These are phyloP conservation scores for Scaptomyza reducta DNA, from an alignment of 2,888 invertebrate species.

Conservation along the genomic window DNA sequence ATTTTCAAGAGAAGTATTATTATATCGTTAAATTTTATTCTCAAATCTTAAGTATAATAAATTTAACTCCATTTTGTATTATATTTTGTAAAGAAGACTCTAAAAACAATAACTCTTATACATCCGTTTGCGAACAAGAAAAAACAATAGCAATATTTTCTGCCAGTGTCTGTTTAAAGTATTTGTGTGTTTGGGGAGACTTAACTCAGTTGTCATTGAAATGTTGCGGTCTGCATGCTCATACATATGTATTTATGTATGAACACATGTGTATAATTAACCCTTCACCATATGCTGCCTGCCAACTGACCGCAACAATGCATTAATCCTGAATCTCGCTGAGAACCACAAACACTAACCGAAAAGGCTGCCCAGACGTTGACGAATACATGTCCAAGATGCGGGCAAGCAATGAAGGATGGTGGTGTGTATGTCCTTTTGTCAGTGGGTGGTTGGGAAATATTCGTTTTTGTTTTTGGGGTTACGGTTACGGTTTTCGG, in stretches of 20 bases:
- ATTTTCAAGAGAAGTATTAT: too few relatives aligned
- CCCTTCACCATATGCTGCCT: constrained; percentile 57
- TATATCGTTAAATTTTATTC: too few relatives aligned
- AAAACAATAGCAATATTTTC: neutral
- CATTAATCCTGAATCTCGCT: constrained; percentile 59
- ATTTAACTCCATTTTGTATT: too few relatives aligned
- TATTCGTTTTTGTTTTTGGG: constrained; percentile 44
- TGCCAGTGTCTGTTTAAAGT: neutral
- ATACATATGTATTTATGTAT: constrained; percentile 15
- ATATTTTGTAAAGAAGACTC: too few relatives aligned
- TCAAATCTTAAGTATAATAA: too few relatives aligned
- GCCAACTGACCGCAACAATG: constrained; percentile 62
- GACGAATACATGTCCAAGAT: constrained; percentile 40
- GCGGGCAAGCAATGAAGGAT: neutral
- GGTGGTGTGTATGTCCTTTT: too few relatives aligned
- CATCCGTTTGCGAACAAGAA: too few relatives aligned
- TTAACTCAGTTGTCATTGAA: constrained; percentile 60
- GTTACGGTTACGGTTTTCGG: constrained; percentile 33
- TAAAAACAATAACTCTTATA: too few relatives aligned
- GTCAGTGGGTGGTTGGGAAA: neutral
- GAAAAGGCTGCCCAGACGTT: constrained; percentile 23
- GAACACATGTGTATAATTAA: constrained; percentile 58
- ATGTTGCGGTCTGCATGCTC: constrained; percentile 54
- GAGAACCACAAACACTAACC: constrained; percentile 10
- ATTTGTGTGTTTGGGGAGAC: constrained; percentile 6